These are phyloP conservation scores for Girardia tigrina DNA, from an alignment of 2,888 invertebrate species.

Conservation along the genomic window DNA sequence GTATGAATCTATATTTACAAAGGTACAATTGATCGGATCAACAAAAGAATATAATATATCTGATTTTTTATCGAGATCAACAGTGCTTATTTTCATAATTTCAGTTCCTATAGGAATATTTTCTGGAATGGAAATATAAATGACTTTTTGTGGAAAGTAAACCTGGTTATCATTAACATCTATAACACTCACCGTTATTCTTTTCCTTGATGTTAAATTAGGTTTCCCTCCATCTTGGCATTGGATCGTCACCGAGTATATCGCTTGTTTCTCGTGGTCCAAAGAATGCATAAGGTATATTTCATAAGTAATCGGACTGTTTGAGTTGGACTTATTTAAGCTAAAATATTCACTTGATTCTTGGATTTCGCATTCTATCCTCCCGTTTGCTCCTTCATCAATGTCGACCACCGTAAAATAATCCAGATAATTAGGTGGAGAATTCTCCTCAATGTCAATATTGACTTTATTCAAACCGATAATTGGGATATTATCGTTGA, in stretches of 20 bases:
- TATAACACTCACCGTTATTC: not conserved
- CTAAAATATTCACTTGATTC: not conserved
- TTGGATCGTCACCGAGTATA: not conserved
- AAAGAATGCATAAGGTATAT: not conserved
- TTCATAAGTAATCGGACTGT: not conserved
- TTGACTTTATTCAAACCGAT: not conserved
- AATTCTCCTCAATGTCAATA: not conserved
- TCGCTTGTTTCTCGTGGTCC: not conserved
- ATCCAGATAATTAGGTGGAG: not conserved
- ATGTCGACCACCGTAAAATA: conserved; percentile 10
- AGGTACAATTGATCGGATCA: not conserved
- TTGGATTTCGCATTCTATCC: not conserved
- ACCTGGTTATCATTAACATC: not conserved
- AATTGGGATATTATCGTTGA: not conserved
- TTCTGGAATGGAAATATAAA: not conserved
- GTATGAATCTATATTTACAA: not conserved
- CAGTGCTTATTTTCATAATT: not conserved
- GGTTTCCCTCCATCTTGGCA: not conserved
- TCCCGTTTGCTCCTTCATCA: not conserved
- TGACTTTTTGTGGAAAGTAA: not conserved
- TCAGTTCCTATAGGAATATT: not conserved
- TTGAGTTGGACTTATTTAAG: not conserved
- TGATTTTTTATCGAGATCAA: conserved; percentile 6
- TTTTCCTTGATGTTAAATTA: not conserved
- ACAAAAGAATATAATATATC: not conserved